Evolutionary conservation across 2,888 invertebrate species (phyloP), one percentile per base, ranked within the genome.

Genomic region (Atherix ibis): DNA sequence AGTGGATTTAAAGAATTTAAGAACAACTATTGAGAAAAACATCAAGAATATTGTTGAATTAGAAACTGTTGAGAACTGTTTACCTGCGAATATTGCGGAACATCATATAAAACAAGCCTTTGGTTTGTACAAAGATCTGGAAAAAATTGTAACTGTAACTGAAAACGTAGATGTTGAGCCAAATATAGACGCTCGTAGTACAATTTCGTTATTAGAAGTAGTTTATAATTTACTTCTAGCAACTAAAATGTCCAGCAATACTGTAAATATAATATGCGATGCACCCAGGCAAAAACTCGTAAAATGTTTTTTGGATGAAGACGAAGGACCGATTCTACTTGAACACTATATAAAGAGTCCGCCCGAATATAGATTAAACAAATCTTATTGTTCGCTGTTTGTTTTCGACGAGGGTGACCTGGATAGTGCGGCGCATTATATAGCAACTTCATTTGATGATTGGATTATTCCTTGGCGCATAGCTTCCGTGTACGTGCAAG

Each of bases 401-500:
- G 41, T 59, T 4, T 53, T 49, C 35, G 48, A 48, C 4, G 48
- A 48, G 3, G 49, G 52, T 3, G 60, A 59, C 32, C 18, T 54
- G 4, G 48, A 56, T 22, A 46, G 51, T 5, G 54, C 57, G 2
- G 34, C 48, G 3, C 46, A 53, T 18, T 39, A 52, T 39, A 37
- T 60, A 17, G 35, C 42, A 1, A 40, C 39, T 25, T 54, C 58
- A 1, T 32, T 56, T 27, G 48, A 51, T 9, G 36, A 48, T 27
- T 55, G 56, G 3, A 46, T 48, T 12, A 40, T 37, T 1, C 3
- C 32, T 5, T 38, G 47, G 24, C 44, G 47, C 1, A 46, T 59
- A 10, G 48, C 47, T 12, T 50, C 51, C 2, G 42, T 54, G 1
- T 40, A 54, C 3, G 50, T 59, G 1, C 56, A 59, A 38, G 59